Evolutionary conservation across 2,888 invertebrate genomes (phyloP), one percentile per base, ranked within the genome.

Genomic region (Heliconius charithonia): DNA sequence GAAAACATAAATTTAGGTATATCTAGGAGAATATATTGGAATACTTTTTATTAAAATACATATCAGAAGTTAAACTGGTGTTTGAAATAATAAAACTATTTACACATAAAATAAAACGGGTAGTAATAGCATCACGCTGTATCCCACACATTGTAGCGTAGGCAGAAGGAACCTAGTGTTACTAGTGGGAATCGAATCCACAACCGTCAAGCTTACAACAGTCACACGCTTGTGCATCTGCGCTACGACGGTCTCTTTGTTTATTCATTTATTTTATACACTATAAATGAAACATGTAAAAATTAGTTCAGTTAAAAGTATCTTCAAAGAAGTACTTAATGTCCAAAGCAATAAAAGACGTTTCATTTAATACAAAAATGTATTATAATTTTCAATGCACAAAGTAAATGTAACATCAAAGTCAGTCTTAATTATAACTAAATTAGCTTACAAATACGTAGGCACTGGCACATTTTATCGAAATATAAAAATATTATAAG

Each of bases 361-460:
- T 25, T 25, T 29, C 45, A 75, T 83, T 80, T 85, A 83, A 75
- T 83, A 90, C 89, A 89, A 85, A 90, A 89, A 85, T 25, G 69
- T 69, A 69, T 91, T 93, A 91, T 88, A 89, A 89, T 85, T 91
- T 93, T 91, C 88, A 89, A 89, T 85, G 88, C 93, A 91, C 88
- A 85, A 89, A 89, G 85, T 90, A 93, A 91, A 91, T 89, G 92
- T 91, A 93, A 93, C 90, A 91, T 91, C 86, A 84, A 91, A 87
- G 89, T 94, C 94, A 94, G 94, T 94, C 94, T 94, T 94, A 94
- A 91, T 88, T 92, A 93, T 88, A 88, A 87, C 83, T 87, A 86
- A 86, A 89, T 90, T 91, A 85, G 89, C 16, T 56, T 69, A 69
- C 25, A 59, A 87, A 89, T 91, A 92, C 89, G 88, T 87, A 93